Evolutionary conservation across 1,140 invertebrate species (phyloP).

Genomic region (Drosophila guanche): DNA sequence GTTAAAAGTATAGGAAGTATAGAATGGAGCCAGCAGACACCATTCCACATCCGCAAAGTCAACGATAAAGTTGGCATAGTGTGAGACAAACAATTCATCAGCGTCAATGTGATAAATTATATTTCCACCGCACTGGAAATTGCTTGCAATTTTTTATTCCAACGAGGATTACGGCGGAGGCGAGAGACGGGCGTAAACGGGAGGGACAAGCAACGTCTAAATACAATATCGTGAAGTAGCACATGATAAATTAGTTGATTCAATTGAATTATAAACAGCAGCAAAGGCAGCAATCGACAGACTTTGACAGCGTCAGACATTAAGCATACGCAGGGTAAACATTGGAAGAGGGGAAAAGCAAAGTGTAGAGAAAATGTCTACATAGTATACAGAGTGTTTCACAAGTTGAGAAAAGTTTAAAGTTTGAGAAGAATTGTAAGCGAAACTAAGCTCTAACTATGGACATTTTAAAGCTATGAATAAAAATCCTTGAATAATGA

Average conservation of each 20-base stretch:
- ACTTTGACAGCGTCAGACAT: constrained; percentile 22
- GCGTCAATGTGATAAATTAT: constrained; percentile 81
- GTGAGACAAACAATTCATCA: constrained; percentile 78
- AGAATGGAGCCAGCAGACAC: not conserved
- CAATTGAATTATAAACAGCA: constrained; percentile 76
- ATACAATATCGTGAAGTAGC: constrained; percentile 53
- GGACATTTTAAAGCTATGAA: not conserved
- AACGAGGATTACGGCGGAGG: not conserved
- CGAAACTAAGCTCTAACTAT: not conserved
- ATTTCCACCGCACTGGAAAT: constrained; percentile 64
- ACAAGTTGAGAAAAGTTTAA: no score
- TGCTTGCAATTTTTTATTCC: constrained; percentile 67
- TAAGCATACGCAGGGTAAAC: constrained; percentile 46
- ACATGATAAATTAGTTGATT: constrained; percentile 68
- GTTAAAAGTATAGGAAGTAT: constrained; percentile 28
- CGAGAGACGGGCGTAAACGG: not conserved
- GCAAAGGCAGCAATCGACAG: constrained; percentile 7
- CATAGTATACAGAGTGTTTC: no score
- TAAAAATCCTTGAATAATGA: no score
- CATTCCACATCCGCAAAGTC: constrained; percentile 22
- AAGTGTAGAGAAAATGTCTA: not conserved
- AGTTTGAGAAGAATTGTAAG: no score
- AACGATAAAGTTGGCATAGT: constrained; percentile 79
- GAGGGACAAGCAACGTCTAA: no score
- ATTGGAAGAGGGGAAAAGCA: not conserved